Percentiles rank a stretch among this genome's conserved stretches.
phyloP scores from a whole-genome alignment of 2,888 invertebrate genomes.

The Eledone cirrhosa region DNA sequence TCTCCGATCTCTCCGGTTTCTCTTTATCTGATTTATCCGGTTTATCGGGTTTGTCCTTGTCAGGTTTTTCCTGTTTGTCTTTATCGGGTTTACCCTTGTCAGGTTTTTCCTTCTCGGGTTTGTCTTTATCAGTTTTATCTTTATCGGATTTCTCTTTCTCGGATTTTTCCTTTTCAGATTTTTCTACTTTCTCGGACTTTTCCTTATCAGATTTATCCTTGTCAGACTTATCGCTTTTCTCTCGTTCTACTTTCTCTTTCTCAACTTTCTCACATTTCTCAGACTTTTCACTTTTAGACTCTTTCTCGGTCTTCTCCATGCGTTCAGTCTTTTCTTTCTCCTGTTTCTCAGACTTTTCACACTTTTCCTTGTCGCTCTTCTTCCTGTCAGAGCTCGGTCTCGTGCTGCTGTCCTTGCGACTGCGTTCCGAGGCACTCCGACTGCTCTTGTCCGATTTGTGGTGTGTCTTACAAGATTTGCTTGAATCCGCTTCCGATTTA shows the following conservation, averaged over 20 bases:
- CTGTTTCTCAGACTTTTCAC: constrained; percentile 27
- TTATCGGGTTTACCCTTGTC: not conserved
- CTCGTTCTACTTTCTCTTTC: constrained; percentile 25
- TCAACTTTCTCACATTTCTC: constrained; percentile 13
- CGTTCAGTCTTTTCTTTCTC: constrained; percentile 31
- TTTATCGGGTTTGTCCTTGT: constrained; percentile 29
- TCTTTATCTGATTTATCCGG: constrained; percentile 34
- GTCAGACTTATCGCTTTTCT: constrained; percentile 35
- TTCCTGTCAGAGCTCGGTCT: constrained; percentile 27
- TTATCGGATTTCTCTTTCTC: constrained; percentile 40
- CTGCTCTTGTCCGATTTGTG: constrained; percentile 20
- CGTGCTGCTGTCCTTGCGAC: not conserved
- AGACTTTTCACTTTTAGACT: not conserved
- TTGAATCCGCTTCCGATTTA: constrained; percentile 14
- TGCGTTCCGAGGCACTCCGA: not conserved
- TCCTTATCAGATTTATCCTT: constrained; percentile 36
- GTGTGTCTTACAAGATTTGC: constrained; percentile 4
- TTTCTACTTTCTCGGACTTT: constrained; percentile 33
- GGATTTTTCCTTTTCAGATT: constrained; percentile 32
- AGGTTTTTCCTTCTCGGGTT: constrained; percentile 36
- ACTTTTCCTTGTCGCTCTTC: constrained; percentile 29
- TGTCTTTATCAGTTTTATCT: constrained; percentile 41
- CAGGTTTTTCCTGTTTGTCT: constrained; percentile 26
- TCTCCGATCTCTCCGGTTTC: constrained; percentile 32
- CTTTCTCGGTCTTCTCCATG: constrained; percentile 28